phyloP scores from a whole-genome alignment of 2,797 vertebrate genomes.

The Betta splendens region DNA sequence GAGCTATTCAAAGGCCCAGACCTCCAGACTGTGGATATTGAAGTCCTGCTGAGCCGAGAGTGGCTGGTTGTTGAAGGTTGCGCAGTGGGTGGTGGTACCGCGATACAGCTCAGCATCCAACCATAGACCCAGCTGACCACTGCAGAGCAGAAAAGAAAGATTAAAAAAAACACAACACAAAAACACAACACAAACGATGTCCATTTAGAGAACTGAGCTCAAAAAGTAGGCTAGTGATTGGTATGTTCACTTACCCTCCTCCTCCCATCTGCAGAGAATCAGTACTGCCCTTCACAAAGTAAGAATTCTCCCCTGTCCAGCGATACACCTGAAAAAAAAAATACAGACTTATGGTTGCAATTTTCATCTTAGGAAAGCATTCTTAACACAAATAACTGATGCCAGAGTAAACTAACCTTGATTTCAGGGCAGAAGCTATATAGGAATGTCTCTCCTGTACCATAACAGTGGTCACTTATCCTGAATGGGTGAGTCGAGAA shows the following conservation, averaged over 20 bases:
- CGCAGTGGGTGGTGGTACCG: slow-evolving; percentile 92
- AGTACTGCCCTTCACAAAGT: slow-evolving; percentile 96
- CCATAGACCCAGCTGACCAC: slow-evolving; percentile 95
- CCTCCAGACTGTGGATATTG: slow-evolving; percentile 94
- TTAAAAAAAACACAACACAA: too few species aligned
- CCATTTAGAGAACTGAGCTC: too few species aligned
- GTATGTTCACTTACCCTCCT: slow-evolving; percentile 86
- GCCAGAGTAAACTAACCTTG: slow-evolving; percentile 81
- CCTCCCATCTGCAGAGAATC: slow-evolving; percentile 97
- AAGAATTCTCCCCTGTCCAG: slow-evolving; percentile 98
- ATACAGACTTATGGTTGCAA: background rate
- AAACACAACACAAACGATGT: too few species aligned
- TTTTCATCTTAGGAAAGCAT: too few species aligned
- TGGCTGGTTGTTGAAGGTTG: slow-evolving; percentile 96
- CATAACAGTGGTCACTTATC: slow-evolving; percentile 96
- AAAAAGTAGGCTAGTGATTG: background rate
- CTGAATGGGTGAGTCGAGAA: slow-evolving; percentile 97
- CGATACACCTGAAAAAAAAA: slow-evolving; percentile 85
- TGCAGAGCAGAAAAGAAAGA: slow-evolving; percentile 51
- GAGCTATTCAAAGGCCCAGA: slow-evolving; percentile 87
- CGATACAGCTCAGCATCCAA: slow-evolving; percentile 94
- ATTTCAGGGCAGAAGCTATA: slow-evolving; percentile 96
- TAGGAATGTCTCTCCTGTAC: slow-evolving; percentile 97
- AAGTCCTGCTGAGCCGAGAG: slow-evolving; percentile 95
- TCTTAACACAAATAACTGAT: background rate